Evolutionary conservation across 2,797 vertebrate species (phyloP).

Genomic region (Onychomys leucogaster): DNA sequence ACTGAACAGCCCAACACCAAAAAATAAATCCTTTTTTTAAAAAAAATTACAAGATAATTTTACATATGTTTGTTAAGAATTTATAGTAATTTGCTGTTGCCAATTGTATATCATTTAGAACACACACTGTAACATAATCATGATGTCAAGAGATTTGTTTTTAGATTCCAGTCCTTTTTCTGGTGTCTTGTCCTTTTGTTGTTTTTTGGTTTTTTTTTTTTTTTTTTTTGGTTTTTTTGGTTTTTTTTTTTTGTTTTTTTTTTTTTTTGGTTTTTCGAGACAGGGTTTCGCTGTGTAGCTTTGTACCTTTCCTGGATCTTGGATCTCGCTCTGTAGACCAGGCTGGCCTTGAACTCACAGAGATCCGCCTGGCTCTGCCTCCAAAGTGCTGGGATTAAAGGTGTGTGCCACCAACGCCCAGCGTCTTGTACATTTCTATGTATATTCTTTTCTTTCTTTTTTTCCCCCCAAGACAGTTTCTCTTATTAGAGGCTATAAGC

Average conservation of each 20-base stretch:
- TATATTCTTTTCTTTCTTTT: no score
- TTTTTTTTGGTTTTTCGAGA: no score
- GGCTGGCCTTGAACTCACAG: no score
- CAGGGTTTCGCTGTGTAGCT: no score
- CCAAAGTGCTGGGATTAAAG: no score
- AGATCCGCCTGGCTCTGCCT: no score
- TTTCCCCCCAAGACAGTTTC: no score
- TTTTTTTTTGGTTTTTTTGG: not conserved
- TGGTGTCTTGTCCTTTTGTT: not conserved
- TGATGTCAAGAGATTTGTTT: conserved; percentile 3
- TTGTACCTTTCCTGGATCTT: no score
- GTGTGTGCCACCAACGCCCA: no score
- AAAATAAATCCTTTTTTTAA: not conserved
- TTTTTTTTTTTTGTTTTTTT: not conserved
- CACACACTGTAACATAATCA: not conserved
- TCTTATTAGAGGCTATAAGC: no score
- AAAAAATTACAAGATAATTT: not conserved
- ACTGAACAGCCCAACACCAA: not conserved
- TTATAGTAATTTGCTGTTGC: not conserved
- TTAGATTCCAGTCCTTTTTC: not conserved
- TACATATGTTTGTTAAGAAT: conserved; percentile 38
- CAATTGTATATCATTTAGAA: conserved; percentile 28
- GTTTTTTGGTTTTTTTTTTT: not conserved
- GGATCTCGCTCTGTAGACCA: no score
- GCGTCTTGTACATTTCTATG: no score